A percentile compares a stretch with the other conserved stretches of the same genome.
Evolutionary conservation across 2,888 invertebrate species (phyloP).

Genomic region (Aleiodes testaceus): DNA sequence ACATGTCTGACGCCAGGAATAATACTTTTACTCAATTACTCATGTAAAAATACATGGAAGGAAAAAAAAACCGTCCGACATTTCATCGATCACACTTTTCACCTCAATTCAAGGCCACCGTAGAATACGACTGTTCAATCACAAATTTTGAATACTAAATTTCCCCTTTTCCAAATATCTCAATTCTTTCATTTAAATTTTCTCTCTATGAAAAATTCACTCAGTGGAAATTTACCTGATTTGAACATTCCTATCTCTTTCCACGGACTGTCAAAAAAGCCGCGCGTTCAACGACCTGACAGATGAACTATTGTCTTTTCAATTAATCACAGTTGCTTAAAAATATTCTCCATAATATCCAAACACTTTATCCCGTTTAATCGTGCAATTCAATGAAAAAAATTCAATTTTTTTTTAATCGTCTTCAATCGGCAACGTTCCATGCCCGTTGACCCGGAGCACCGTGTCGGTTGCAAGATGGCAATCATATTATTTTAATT

Average conservation of each 20-base stretch:
- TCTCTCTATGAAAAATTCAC: neutral
- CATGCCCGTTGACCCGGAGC: slow-evolving; percentile 53
- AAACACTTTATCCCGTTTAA: neutral
- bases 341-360: neutral
- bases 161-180: neutral
- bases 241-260: slow-evolving; percentile 20
- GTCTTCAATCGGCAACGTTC: slow-evolving; percentile 51
- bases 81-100: neutral
- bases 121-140: neutral
- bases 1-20: slow-evolving; percentile 48
- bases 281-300: slow-evolving; percentile 42
- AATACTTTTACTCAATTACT: slow-evolving; percentile 35
- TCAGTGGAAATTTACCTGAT: slow-evolving; percentile 38
- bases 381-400: slow-evolving; percentile 1
- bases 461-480: slow-evolving; percentile 61
- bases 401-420: slow-evolving; percentile 28
- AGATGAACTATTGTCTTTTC: neutral
- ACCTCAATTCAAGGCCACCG: neutral
- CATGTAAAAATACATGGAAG: neutral
- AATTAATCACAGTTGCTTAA: neutral
- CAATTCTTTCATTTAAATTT: neutral
- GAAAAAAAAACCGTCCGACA: neutral
- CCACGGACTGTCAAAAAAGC: slow-evolving; percentile 42
- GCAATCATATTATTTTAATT: slow-evolving; percentile 59
- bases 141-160: neutral